Evolutionary conservation across 2,888 invertebrate genomes (phyloP), one percentile per base, ranked within the genome.

Genomic region (Lepidochitona cinerea): DNA sequence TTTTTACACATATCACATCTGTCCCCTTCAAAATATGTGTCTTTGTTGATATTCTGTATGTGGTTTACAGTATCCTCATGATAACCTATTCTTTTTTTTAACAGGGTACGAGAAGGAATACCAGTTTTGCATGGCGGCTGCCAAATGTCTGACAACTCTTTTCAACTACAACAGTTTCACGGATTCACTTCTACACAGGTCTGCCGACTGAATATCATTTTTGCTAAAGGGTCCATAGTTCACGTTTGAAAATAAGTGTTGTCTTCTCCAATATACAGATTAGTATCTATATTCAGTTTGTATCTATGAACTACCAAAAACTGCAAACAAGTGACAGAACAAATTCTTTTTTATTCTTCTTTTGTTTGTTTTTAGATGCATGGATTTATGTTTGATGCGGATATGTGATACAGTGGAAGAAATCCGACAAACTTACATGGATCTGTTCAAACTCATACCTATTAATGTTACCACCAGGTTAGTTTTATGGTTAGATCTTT

Each of bases 351-450:
- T n/a, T n/a, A n/a, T n/a, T n/a, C n/a, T n/a, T n/a, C n/a, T n/a
- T n/a, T n/a, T n/a, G n/a, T n/a, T n/a, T n/a, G n/a, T n/a, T n/a
- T n/a, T n/a, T n/a, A 90, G 89, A 65, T 89, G 88, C 78, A 79
- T 87, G 65, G 90, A 91, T 78, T 77, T 91, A 70, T 90, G 90
- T 83, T 79, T 89, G 54, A 83, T 88, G 54, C 83, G 85, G 68
- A 79, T 91, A 68, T 84, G 85, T 73, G 88, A 88, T 71, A 81
- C 77, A 65, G 80, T 87, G 68, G 73, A 75, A 41, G 76, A 80
- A 26, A 81, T 90, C 14, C 76, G 86, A 53, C 84, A 88, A 9
- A 79, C 79, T 2, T 90, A 83, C 81, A 78, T 85, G 33, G 75
- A 80, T 33, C 80, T 91, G 29, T 76, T 90, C 36, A 83, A 86